Percentiles rank a stretch among this genome's conserved stretches.
These are phyloP conservation scores for Drosophila equinoxialis DNA, from an alignment of 1,140 invertebrate species.

Conservation along the genomic window DNA sequence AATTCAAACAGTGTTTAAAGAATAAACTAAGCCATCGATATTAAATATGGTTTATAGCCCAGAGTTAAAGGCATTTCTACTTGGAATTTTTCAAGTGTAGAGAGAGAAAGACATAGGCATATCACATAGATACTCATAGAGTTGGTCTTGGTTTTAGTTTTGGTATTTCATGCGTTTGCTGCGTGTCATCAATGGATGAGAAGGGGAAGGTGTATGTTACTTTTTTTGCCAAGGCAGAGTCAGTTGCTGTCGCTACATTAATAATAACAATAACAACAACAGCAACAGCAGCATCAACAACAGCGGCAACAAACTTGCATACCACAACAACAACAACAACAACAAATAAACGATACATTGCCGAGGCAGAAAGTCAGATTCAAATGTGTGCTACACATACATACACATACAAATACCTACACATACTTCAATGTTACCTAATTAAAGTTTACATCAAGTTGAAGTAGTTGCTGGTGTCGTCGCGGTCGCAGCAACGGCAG, in stretches of 20 bases:
- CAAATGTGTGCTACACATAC: conserved; percentile 20
- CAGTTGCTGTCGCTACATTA: conserved; percentile 45
- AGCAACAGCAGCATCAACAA: background rate
- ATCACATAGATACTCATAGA: conserved; percentile 70
- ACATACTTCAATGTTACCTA: conserved; percentile 80
- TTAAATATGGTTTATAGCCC: too few species aligned
- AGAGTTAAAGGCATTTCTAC: too few species aligned
- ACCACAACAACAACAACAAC: conserved; percentile 21
- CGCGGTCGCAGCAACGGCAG: conserved; percentile 50
- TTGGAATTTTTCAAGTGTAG: conserved; percentile 47
- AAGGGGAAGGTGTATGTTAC: background rate
- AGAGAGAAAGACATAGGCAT: conserved; percentile 40
- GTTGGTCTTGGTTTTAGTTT: conserved; percentile 31
- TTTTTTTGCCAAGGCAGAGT: conserved; percentile 15
- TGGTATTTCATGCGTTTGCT: conserved; percentile 36
- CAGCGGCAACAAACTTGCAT: conserved; percentile 42
- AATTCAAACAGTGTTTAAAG: too few species aligned
- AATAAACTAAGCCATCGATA: too few species aligned
- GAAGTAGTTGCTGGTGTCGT: conserved; percentile 62
- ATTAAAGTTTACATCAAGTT: conserved; percentile 75
- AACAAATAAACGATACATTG: background rate
- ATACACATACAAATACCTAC: conserved; percentile 58
- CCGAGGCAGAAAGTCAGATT: background rate
- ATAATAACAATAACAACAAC: conserved; percentile 41
- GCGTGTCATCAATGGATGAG: conserved; percentile 22